Base-by-base conservation (phyloP, 1,140 invertebrate genomes). In the Diprion similis region DNA sequence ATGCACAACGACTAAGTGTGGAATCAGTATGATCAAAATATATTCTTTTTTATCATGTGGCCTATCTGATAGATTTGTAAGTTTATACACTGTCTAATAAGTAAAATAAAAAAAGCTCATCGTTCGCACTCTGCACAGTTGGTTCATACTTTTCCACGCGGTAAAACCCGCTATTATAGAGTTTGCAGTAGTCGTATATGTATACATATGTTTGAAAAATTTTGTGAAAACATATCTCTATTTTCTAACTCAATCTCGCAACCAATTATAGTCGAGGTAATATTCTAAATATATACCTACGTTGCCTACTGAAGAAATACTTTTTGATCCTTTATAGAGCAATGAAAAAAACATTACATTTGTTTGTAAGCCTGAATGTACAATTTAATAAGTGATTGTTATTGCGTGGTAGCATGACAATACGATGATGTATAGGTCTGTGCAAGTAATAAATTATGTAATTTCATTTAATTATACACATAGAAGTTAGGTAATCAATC, bases 281-380 rank as follows among this genome's bases (percentile, higher is more conserved):
- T 59, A 37, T 59, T 6, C n/a, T 59, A 59, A 59, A 59, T 59
- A 17, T 59, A 17, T 59, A 59, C 24, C 24, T 37, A 37, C 24
- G 24, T 37, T 37, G 24, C 24, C 24, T 37, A 37, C 2, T 37
- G 24, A 37, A 37, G 24, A 37, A 37, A 37, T 37, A 59, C 51
- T 59, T 59, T 59, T 59, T 4, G n/a, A 59, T 59, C 9, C 51
- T 59, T 15, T 59, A 15, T 59, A 15, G 51, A 59, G 51, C 51
- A 59, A 59, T 59, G 51, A 59, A 59, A 10, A 59, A 17, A 59
- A 17, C 11, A 59, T 59, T 37, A 37, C 51, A 8, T 59, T 59
- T 59, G 51, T 59, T 59, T 17, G 51, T 59, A 59, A 15, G n/a
- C 51, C 51, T 59, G 51, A 59, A 59, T 59, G 51, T 59, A 59